Conservation (phyloP, 2,113 vertebrate species). For the Rana temporaria region DNA sequence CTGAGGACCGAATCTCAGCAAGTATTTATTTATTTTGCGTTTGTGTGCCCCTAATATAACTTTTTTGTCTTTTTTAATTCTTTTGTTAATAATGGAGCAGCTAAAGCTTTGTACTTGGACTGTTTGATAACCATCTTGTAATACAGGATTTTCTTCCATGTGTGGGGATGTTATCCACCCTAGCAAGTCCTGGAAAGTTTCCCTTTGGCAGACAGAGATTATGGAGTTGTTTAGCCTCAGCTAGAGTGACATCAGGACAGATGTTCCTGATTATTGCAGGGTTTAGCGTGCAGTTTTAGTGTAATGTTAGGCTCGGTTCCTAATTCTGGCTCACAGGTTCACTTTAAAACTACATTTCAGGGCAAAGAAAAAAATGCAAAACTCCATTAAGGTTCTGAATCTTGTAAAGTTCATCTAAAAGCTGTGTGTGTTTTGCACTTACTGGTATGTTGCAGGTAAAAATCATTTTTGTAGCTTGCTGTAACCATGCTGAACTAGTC, state of each 20-base stretch:
- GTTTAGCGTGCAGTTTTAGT: constrained; percentile 8
- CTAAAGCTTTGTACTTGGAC: neutral
- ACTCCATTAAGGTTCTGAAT: no score
- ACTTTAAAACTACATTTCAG: neutral
- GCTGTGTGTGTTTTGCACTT: no score
- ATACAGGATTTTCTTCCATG: neutral
- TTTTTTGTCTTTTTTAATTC: no score
- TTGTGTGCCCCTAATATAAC: no score
- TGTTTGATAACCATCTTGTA: neutral
- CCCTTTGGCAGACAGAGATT: constrained; percentile 11
- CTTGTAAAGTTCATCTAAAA: no score
- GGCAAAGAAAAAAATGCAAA: neutral
- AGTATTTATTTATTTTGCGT: no score
- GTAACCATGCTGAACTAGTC: no score
- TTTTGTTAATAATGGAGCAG: no score
- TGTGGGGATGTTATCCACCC: constrained; percentile 12
- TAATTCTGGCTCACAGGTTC: neutral
- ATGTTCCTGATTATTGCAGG: constrained; percentile 23
- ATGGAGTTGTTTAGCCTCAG: constrained; percentile 5
- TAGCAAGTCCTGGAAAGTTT: neutral
- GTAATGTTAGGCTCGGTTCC: neutral
- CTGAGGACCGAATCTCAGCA: no score
- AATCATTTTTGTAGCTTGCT: no score
- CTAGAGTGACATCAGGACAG: constrained; percentile 25
- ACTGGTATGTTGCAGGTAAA: no score